Percentiles rank a stretch among this genome's conserved stretches.
phyloP scores from a whole-genome alignment of 2,888 invertebrate genomes.

The Lochmaea crataegi region DNA sequence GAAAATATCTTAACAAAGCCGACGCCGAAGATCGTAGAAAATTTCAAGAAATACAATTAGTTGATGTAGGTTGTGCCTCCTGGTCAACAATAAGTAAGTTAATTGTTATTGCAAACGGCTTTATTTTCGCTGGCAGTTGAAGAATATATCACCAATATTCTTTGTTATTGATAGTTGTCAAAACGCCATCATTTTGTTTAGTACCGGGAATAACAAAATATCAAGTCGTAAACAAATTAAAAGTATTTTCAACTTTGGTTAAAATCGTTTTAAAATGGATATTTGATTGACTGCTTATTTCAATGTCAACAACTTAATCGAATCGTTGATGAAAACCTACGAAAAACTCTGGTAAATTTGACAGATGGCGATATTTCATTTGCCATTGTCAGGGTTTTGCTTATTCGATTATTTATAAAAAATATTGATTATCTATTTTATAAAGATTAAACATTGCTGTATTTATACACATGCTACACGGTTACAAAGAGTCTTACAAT shows the following conservation, averaged over 20 bases:
- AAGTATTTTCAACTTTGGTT: conserved; percentile 46
- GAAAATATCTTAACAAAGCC: conserved; percentile 68
- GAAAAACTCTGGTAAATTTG: conserved; percentile 32
- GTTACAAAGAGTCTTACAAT: neutral
- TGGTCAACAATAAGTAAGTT: conserved; percentile 60
- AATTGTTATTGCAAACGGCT: conserved; percentile 23
- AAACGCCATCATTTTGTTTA: conserved; percentile 67
- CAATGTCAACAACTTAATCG: neutral
- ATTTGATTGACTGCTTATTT: neutral
- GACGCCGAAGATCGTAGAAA: conserved; percentile 71
- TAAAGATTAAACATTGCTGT: conserved; percentile 1
- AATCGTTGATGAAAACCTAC: neutral
- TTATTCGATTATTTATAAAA: conserved; percentile 40
- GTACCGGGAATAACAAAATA: conserved; percentile 65
- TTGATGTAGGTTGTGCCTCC: conserved; percentile 58
- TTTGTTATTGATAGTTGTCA: conserved; percentile 68
- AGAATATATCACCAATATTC: conserved; percentile 55
- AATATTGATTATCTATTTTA: conserved; percentile 28
- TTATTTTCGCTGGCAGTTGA: conserved; percentile 8
- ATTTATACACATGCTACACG: neutral
- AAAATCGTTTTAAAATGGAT: conserved; percentile 1
- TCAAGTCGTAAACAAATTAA: conserved; percentile 63
- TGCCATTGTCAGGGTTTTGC: conserved; percentile 32
- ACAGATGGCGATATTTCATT: conserved; percentile 42
- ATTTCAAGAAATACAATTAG: conserved; percentile 64